Base-by-base conservation (phyloP, 2,797 vertebrate genomes). In the Harpagifer antarcticus region DNA sequence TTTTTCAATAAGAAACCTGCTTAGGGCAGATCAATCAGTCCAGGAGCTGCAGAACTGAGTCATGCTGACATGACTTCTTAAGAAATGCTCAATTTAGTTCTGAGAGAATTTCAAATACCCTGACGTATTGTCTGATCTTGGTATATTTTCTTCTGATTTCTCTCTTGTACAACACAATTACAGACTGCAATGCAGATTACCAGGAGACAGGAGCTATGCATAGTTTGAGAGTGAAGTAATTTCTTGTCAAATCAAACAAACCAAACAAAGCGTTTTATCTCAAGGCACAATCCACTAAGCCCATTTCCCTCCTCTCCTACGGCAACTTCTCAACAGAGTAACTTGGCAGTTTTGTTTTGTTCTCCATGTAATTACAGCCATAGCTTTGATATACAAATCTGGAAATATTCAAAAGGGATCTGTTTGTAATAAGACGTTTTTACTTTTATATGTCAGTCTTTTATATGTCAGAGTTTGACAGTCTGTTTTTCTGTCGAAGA, bases 211-310 rank as follows among this genome's bases (percentile, higher is more conserved):
- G 71, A 84, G 48, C 57, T 52, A 2, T 37, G 56, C 57, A 60
- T 68, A 77, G 65, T 84, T 86, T 76, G 45, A 45, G 76, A 84
- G 63, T 66, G 44, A 87, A 88, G 74, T 88, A 83, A 87, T 84
- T 85, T 84, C 48, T 75, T 77, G 74, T 90, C 83, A 87, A 82
- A 73, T 89, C 77, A 84, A 91, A 85, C 79, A 84, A 78, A 88
- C 85, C 72, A 81, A 87, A 85, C 47, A 85, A 86, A 82, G 72
- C 66, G 67, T 83, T 89, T 83, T 78, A 82, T 92, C 74, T 83
- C 56, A 53, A 77, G 83, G 84, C 60, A 70, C 45, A 87, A 76
- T 78, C 81, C 76, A 48, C 61, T 61, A 47, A 64, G 23, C 58
- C 49, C 14, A 9, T 71, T 82, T 79, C 59, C 59, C 40, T 68